Evolutionary conservation across 2,888 invertebrate genomes (phyloP).

Genomic region (Drosophila kambysellisi): DNA sequence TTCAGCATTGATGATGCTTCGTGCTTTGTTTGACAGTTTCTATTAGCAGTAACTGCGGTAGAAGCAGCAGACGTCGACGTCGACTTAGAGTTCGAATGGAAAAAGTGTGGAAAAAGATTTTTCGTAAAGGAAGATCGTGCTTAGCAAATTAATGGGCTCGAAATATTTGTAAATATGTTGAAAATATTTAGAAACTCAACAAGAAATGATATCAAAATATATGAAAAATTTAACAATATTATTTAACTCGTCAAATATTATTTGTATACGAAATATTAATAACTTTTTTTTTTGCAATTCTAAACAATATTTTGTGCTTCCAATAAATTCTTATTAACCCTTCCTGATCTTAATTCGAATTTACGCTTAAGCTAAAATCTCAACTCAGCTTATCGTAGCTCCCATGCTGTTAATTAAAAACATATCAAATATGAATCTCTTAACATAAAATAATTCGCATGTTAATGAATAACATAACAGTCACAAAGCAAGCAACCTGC

Average conservation of each 20-base stretch:
- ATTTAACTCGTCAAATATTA: not conserved
- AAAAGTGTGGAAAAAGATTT: conserved; percentile 14
- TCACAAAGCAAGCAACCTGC: conserved; percentile 55
- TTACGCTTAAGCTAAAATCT: not conserved
- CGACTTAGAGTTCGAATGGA: conserved; percentile 32
- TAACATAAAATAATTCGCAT: conserved; percentile 22
- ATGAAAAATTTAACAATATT: not conserved
- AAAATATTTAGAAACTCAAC: not conserved
- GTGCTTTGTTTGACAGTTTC: conserved; percentile 77
- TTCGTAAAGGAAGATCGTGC: not conserved
- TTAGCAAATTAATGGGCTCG: not conserved
- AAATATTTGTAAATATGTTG: not conserved
- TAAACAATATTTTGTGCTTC: not conserved
- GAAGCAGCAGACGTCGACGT: conserved; percentile 5
- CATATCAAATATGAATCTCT: conserved; percentile 26
- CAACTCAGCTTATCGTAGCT: not conserved
- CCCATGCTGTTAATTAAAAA: conserved; percentile 29
- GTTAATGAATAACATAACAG: conserved; percentile 38
- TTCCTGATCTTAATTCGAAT: not conserved
- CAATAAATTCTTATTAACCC: not conserved
- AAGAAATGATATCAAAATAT: not conserved
- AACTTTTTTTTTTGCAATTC: not conserved
- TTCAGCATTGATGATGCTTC: conserved; percentile 63
- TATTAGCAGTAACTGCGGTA: conserved; percentile 43
- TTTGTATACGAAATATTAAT: not conserved